Evolutionary conservation across 1,140 invertebrate species (phyloP).

Genomic region (Drosophila neocordata): DNA sequence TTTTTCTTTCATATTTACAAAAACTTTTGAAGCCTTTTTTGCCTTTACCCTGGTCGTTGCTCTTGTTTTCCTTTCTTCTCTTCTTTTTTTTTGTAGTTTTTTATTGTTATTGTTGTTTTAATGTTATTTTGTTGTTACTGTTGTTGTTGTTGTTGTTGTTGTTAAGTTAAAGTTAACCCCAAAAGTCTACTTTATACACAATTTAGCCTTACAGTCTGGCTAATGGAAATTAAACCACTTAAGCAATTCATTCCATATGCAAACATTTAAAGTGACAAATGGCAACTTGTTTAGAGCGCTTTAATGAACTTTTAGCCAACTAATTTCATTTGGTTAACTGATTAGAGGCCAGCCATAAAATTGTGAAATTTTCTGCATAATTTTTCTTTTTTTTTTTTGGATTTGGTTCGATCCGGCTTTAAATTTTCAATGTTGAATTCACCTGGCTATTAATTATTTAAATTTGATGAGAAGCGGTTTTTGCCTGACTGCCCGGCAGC

Average conservation of each 20-base stretch:
- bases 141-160: slow-evolving; percentile 67
- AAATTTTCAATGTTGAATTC: slow-evolving; percentile 44
- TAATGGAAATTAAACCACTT: slow-evolving; percentile 6
- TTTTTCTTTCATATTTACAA: slow-evolving; percentile 33
- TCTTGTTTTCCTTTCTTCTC: slow-evolving; percentile 38
- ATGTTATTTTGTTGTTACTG: slow-evolving; percentile 66
- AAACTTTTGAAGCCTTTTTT: slow-evolving; percentile 50
- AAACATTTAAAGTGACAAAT: slow-evolving; percentile 2
- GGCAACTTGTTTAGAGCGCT: too few species aligned
- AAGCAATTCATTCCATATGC: neutral
- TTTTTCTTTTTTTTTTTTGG: neutral
- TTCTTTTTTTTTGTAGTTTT: slow-evolving; percentile 39
- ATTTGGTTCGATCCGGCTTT: slow-evolving; percentile 5
- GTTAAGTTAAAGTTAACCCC: slow-evolving; percentile 68
- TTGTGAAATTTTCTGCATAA: slow-evolving; percentile 16
- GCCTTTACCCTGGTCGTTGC: slow-evolving; percentile 35
- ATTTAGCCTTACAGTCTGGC: slow-evolving; percentile 47
- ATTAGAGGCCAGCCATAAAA: neutral
- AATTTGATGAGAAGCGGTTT: slow-evolving; percentile 52
- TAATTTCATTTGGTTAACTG: neutral
- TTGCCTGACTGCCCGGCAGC: slow-evolving; percentile 34
- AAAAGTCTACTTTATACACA: slow-evolving; percentile 72
- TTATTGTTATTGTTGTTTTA: slow-evolving; percentile 41
- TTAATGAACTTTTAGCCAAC: slow-evolving; percentile 1
- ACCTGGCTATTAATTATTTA: slow-evolving; percentile 59